Evolutionary conservation across 2,888 invertebrate species (phyloP).

Genomic region (Endotricha flammealis): DNA sequence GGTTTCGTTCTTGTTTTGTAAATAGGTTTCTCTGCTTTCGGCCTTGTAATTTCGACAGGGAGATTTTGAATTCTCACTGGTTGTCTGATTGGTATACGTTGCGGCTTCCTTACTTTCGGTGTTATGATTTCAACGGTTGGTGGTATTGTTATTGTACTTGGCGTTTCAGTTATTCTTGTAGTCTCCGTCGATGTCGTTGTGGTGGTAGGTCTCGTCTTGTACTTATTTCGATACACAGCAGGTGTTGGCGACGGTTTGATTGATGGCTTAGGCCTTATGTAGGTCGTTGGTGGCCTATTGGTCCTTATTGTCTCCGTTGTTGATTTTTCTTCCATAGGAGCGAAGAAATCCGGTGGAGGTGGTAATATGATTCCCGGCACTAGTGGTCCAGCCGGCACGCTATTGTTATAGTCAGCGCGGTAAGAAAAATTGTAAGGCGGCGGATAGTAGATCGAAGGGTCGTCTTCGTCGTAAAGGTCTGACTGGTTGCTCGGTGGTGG

Average conservation of each 20-base stretch:
- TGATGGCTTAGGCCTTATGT: constrained; percentile 53
- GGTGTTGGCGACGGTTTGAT: constrained; percentile 49
- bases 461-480: constrained; percentile 91
- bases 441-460: constrained; percentile 94
- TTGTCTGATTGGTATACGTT: constrained; percentile 61
- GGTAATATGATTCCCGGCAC: constrained; percentile 93
- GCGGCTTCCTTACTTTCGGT: constrained; percentile 56
- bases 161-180: constrained; percentile 55
- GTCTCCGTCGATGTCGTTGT: constrained; percentile 59
- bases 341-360: constrained; percentile 92
- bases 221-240: constrained; percentile 52
- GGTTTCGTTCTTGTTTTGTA: constrained; percentile 69
- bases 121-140: constrained; percentile 58
- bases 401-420: constrained; percentile 85
- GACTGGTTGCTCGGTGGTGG: constrained; percentile 86
- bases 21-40: constrained; percentile 64
- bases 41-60: constrained; percentile 56
- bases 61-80: constrained; percentile 64
- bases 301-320: constrained; percentile 49
- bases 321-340: constrained; percentile 79
- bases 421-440: constrained; percentile 94
- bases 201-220: constrained; percentile 58
- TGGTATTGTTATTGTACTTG: constrained; percentile 56
- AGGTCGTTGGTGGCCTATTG: constrained; percentile 39
- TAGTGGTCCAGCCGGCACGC: constrained; percentile 89